phyloP scores from a whole-genome alignment of 2,797 vertebrate genomes.

The Echiichthys vipera region DNA sequence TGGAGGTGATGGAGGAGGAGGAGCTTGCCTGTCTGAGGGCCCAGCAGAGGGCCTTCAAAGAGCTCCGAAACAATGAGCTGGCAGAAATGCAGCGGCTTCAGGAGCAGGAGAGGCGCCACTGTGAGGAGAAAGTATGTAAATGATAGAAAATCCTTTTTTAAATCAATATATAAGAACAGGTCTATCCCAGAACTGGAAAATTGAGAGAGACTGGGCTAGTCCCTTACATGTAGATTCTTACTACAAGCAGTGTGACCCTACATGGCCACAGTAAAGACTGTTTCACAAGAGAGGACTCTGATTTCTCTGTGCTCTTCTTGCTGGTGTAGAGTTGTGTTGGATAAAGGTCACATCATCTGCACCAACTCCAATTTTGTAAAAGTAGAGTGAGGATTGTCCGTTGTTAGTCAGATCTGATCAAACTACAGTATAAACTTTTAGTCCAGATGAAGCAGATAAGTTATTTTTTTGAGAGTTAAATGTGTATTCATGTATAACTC shows the following conservation, averaged over 20 bases:
- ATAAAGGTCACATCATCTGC: neutral
- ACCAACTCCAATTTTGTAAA: too few species aligned
- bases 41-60: conserved; percentile 84
- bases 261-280: neutral
- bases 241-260: neutral
- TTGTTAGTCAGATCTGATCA: neutral
- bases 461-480: neutral
- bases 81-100: conserved; percentile 92
- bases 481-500: neutral
- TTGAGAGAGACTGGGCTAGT: neutral
- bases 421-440: neutral
- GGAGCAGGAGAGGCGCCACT: conserved; percentile 89
- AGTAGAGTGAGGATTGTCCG: too few species aligned
- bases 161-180: neutral
- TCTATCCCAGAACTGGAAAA: neutral
- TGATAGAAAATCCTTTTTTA: neutral
- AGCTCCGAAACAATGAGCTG: conserved; percentile 87
- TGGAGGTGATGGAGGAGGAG: conserved; percentile 96
- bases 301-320: neutral
- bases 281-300: neutral
- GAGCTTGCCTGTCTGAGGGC: conserved; percentile 88
- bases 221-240: neutral
- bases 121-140: conserved; percentile 86
- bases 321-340: neutral
- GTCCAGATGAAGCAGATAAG: neutral